Conservation (phyloP, 2,113 vertebrate genomes). For the Neogale vison region DNA sequence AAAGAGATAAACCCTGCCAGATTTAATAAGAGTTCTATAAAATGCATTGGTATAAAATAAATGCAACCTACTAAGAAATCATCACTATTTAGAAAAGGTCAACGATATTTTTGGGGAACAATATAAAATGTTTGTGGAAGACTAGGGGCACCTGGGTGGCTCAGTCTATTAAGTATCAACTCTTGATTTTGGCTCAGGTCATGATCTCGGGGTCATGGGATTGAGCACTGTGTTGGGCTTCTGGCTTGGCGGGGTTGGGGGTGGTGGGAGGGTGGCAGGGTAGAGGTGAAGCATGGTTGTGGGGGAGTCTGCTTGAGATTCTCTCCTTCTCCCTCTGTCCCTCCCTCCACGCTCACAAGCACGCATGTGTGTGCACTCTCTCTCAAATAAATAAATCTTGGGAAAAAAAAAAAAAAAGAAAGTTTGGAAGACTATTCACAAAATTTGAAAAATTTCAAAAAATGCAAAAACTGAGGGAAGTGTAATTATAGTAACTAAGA, state of each 20-base stretch:
- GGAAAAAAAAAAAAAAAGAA: neutral
- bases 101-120: neutral
- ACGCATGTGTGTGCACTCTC: neutral
- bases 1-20: neutral
- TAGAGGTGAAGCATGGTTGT: no score
- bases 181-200: neutral
- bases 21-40: conserved; percentile 20
- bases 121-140: neutral
- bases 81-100: conserved; percentile 11
- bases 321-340: neutral
- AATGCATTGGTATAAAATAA: conserved; percentile 41
- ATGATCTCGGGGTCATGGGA: neutral
- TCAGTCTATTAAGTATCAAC: neutral
- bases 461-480: conserved; percentile 13
- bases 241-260: neutral
- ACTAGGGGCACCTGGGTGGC: neutral
- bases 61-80: neutral
- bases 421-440: neutral
- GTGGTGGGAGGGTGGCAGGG: no score
- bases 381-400: neutral
- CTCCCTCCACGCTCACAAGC: neutral
- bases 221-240: neutral
- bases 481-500: conserved; percentile 22
- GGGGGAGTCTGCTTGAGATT: neutral
- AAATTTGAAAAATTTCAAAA: conserved; percentile 47